Conservation (phyloP, 2,797 vertebrate species). For the Sciaenops ocellatus region DNA sequence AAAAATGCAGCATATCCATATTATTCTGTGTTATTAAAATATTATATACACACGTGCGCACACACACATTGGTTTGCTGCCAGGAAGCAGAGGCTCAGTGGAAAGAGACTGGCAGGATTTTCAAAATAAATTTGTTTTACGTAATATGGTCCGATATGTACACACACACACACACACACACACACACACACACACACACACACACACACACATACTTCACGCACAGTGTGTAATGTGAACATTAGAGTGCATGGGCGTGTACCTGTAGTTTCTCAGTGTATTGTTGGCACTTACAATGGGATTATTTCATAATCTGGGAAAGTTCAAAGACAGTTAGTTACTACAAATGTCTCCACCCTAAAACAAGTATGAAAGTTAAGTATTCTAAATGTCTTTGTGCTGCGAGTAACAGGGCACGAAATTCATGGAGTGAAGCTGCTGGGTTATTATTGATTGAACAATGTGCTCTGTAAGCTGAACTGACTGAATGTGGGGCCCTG, state of each 20-base stretch:
- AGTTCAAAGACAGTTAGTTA: background rate
- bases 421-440: constrained; percentile 12
- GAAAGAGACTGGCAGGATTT: constrained; percentile 56
- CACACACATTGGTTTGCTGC: constrained; percentile 10
- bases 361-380: constrained; percentile 9
- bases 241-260: constrained; percentile 16
- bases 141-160: constrained; percentile 35
- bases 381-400: constrained; percentile 23
- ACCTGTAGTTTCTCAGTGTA: background rate
- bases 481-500: constrained; percentile 42
- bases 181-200: background rate
- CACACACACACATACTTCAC: background rate
- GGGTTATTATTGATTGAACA: constrained; percentile 50
- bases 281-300: constrained; percentile 14
- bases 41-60: background rate
- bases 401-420: background rate
- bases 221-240: constrained; percentile 7
- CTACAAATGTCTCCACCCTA: constrained; percentile 20
- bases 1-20: constrained; percentile 1
- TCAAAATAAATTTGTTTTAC: constrained; percentile 50
- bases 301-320: constrained; percentile 11
- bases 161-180: constrained; percentile 10
- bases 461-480: constrained; percentile 45
- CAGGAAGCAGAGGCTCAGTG: constrained; percentile 47
- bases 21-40: constrained; percentile 5